These are phyloP conservation scores for Tiphia femorata DNA, from an alignment of 2,888 invertebrate genomes.

Conservation along the genomic window DNA sequence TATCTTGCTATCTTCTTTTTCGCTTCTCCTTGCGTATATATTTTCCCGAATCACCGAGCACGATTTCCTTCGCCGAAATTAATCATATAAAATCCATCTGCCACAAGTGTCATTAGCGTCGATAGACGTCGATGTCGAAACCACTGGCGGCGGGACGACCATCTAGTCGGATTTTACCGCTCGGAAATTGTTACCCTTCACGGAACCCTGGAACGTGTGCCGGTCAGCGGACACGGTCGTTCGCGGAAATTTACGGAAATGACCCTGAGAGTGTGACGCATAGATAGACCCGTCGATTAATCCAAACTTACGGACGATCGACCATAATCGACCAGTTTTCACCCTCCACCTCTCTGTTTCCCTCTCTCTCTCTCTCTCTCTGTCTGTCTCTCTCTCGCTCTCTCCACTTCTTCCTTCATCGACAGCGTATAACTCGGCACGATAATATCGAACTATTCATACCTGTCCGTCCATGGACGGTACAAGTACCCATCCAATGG, in stretches of 20 bases:
- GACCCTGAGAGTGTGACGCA: not conserved
- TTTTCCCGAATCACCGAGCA: too few species aligned
- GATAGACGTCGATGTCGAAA: too few species aligned
- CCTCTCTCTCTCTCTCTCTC: constrained; percentile 1
- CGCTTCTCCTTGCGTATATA: too few species aligned
- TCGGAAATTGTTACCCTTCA: too few species aligned
- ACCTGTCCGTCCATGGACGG: constrained; percentile 15
- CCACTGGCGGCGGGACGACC: too few species aligned
- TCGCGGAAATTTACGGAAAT: constrained; percentile 17
- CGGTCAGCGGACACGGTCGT: constrained; percentile 3
- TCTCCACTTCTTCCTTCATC: not conserved
- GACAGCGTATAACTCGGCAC: not conserved
- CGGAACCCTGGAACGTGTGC: too few species aligned
- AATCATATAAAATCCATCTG: too few species aligned
- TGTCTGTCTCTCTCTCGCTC: not conserved
- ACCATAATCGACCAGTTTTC: constrained; percentile 15
- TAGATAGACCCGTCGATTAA: constrained; percentile 20
- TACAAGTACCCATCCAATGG: constrained; percentile 31
- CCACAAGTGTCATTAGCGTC: too few species aligned
- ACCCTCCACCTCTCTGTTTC: constrained; percentile 5
- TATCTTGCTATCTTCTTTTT: too few species aligned
- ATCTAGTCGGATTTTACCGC: too few species aligned
- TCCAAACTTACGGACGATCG: constrained; percentile 5
- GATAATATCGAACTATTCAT: constrained; percentile 15
- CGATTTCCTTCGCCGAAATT: too few species aligned